Percentiles rank a stretch among this genome's conserved stretches.
Evolutionary conservation across 2,797 vertebrate genomes (phyloP).

Genomic region (Liasis olivaceus): DNA sequence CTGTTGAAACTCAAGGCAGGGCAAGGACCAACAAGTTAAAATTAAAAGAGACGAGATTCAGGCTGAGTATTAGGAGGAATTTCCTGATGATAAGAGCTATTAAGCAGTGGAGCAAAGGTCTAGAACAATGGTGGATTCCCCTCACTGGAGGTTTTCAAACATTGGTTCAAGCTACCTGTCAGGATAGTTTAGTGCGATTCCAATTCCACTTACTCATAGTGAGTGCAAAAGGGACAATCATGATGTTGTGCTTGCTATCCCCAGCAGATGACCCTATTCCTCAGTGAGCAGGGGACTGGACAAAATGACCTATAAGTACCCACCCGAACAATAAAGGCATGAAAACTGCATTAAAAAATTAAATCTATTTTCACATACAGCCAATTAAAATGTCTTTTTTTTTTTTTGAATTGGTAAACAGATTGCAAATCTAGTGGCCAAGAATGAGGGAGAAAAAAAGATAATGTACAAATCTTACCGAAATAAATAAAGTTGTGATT

Average conservation of each 20-base stretch:
- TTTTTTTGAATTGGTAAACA: background rate
- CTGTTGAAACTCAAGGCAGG: background rate
- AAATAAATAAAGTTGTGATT: background rate
- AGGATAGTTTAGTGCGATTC: background rate
- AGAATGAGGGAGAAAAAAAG: too few species aligned
- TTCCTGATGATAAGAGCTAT: background rate
- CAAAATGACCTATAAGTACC: background rate
- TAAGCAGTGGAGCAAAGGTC: background rate
- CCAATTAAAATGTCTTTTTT: background rate
- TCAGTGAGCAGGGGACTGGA: background rate
- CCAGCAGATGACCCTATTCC: background rate
- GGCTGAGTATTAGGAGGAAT: background rate
- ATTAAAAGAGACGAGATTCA: background rate
- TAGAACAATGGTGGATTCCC: background rate
- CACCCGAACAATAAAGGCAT: background rate
- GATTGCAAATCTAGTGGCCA: too few species aligned
- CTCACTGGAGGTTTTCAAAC: background rate
- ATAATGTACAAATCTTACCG: background rate
- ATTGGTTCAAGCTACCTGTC: background rate
- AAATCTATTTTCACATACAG: background rate
- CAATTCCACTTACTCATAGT: background rate
- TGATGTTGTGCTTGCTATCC: background rate
- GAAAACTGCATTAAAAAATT: background rate
- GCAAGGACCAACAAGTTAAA: background rate
- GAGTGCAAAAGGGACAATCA: background rate